Percentiles rank a stretch among this genome's conserved stretches.
These are phyloP conservation scores for Ctenosaura bakeri DNA, from an alignment of 2,797 vertebrate genomes.

Conservation along the genomic window DNA sequence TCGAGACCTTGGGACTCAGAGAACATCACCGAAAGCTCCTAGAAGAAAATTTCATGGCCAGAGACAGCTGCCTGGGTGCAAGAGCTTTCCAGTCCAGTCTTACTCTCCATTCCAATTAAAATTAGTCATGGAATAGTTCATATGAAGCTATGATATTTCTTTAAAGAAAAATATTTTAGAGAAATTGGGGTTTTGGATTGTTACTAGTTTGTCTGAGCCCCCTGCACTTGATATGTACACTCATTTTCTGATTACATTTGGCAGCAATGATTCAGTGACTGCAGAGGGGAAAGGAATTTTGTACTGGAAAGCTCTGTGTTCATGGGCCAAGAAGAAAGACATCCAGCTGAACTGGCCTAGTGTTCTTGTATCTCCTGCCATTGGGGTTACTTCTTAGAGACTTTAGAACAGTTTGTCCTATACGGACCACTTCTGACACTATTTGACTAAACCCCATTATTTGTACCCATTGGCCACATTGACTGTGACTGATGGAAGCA, in stretches of 20 bases:
- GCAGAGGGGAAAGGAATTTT: too few species aligned
- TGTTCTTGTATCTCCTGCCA: background rate
- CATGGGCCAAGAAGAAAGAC: background rate
- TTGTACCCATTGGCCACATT: background rate
- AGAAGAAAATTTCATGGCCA: background rate
- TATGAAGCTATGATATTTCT: background rate
- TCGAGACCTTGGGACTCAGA: background rate
- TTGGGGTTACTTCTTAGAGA: background rate
- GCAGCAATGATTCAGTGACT: background rate
- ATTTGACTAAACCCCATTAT: background rate
- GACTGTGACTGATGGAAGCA: background rate
- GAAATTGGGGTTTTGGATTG: too few species aligned
- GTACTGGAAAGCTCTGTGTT: background rate
- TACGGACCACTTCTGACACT: background rate
- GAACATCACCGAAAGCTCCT: background rate
- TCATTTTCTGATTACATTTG: background rate
- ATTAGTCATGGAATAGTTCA: background rate
- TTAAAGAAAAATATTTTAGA: background rate
- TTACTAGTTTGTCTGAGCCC: background rate
- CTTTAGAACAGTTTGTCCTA: too few species aligned
- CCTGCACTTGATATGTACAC: background rate
- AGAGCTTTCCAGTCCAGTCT: background rate
- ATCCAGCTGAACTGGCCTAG: background rate
- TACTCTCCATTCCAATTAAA: background rate
- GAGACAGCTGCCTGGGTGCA: background rate